Evolutionary conservation across 2,113 vertebrate species (phyloP), one percentile per base, ranked within the genome.

Genomic region (Tyto alba): DNA sequence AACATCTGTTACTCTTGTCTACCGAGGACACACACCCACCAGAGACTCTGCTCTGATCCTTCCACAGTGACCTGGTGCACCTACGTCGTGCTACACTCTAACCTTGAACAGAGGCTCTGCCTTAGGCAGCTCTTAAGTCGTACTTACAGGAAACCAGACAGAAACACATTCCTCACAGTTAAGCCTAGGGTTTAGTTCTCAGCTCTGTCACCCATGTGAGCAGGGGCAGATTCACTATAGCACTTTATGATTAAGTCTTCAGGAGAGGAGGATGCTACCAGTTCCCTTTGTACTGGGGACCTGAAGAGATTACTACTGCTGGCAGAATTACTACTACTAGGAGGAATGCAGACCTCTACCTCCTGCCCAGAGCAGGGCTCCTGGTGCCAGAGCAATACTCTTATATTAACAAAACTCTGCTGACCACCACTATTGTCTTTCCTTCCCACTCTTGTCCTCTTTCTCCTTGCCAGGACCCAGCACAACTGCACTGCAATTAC

Each of bases 21-120:
- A 8, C 10, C 9, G 41, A 48, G 59, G 23, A 45, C 22, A 15
- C 40, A 1, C 0, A 1, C 41, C 40, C 60, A 62, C 16, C n/a
- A 53, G 50, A 52, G 19, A 9, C 67, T 47, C 64, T 57, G 56
- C 67, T 56, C 62, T 45, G 41, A 22, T 11, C 5, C 71, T 82
- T 41, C 27, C 56, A 4, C 57, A 13, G 27, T 13, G 48, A 56
- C 23, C 57, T 38, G 52, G 7, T 5, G 15, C 12, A 36, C 16
- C 43, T 18, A 0, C 3, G 1, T 9, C 29, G 34, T 25, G 63
- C 68, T 16, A 22, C 1, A 2, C 74, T 34, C 56, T 50, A 38
- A 50, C 53, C 30, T 56, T 10, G 47, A 60, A 29, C 16, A 52
- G 32, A 67, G 22, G n/a, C 30, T 55, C 17, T 85, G 55, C 59